Evolutionary conservation across 1,140 invertebrate genomes (phyloP).

Genomic region (Streblospio benedicti): DNA sequence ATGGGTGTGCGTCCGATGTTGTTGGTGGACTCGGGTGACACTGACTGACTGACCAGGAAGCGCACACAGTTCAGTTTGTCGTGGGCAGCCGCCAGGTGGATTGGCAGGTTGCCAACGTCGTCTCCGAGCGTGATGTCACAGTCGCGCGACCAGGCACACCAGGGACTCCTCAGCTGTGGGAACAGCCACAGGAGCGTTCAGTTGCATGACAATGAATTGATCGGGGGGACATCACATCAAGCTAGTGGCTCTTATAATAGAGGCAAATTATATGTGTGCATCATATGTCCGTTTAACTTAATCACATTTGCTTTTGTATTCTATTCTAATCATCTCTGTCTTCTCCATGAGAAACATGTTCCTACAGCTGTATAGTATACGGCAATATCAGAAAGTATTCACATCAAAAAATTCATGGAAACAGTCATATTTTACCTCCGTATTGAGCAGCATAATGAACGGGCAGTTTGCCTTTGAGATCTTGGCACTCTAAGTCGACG

Average conservation of each 20-base stretch:
- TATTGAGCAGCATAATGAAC: conserved; percentile 39
- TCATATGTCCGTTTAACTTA: too few species aligned
- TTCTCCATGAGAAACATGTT: too few species aligned
- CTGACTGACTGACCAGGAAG: conserved; percentile 41
- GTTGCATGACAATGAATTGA: too few species aligned
- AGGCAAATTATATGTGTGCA: too few species aligned
- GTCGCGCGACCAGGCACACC: conserved; percentile 35
- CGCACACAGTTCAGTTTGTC: conserved; percentile 37
- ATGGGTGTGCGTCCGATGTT: conserved; percentile 35
- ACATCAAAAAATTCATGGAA: too few species aligned
- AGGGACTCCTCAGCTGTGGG: conserved; percentile 19
- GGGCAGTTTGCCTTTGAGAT: conserved; percentile 31
- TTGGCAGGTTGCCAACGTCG: conserved; percentile 32
- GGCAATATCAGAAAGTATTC: too few species aligned
- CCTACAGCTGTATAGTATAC: too few species aligned
- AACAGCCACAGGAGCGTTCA: too few species aligned
- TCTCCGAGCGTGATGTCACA: conserved; percentile 41
- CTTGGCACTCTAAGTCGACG: conserved; percentile 31
- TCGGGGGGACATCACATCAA: too few species aligned
- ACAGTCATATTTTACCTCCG: conserved; percentile 39
- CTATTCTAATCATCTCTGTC: too few species aligned
- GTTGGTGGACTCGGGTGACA: conserved; percentile 30
- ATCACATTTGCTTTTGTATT: too few species aligned
- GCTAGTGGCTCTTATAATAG: too few species aligned
- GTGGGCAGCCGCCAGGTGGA: conserved; percentile 37